Evolutionary conservation across 2,888 invertebrate genomes (phyloP).

Genomic region (Matsumyia berberina): DNA sequence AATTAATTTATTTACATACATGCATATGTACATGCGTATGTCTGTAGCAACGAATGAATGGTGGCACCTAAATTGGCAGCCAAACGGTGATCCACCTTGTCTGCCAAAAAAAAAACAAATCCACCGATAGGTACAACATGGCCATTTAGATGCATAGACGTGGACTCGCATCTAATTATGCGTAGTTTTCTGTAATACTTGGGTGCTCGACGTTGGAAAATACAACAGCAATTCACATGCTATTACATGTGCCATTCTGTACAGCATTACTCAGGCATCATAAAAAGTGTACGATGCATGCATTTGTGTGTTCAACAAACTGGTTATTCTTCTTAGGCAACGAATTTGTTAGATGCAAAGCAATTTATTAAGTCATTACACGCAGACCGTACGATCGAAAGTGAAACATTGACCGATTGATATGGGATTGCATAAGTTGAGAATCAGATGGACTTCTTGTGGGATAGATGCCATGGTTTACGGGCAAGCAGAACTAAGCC

Average conservation of each 20-base stretch:
- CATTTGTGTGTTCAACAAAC: background rate
- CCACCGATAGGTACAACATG: no score
- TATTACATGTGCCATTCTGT: slow-evolving; percentile 5
- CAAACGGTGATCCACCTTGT: slow-evolving; percentile 3
- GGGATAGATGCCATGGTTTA: no score
- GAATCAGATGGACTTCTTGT: background rate
- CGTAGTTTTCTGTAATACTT: background rate
- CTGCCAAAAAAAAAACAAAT: slow-evolving; percentile 1
- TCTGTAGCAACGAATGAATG: no score
- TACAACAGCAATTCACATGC: no score
- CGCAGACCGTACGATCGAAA: background rate
- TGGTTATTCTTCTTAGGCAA: slow-evolving; percentile 18
- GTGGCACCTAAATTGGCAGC: slow-evolving; percentile 21
- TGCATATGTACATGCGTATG: no score
- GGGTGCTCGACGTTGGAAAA: background rate
- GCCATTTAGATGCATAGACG: no score
- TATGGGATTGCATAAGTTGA: background rate
- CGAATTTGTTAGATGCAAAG: background rate
- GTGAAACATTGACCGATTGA: background rate
- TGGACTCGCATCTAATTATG: slow-evolving; percentile 21
- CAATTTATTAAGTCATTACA: background rate
- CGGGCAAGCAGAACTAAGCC: no score
- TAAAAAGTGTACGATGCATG: slow-evolving; percentile 5
- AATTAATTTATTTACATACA: background rate
- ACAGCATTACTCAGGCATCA: background rate